Evolutionary conservation across 2,797 vertebrate genomes (phyloP).

Genomic region (Chrysocyon brachyurus): DNA sequence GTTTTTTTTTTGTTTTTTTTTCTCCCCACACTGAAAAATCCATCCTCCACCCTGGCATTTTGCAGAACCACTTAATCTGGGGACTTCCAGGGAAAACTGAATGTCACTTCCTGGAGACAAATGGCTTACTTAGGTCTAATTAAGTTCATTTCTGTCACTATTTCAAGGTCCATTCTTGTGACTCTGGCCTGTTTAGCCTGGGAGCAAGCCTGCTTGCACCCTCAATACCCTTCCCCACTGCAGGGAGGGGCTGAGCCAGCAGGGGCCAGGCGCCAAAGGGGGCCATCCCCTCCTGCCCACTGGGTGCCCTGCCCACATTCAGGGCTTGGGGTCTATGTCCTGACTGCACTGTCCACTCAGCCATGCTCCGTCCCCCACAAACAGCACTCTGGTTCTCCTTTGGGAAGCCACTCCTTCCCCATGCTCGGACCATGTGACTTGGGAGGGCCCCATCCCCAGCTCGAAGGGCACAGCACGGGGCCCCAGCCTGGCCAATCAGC

Average conservation of each 20-base stretch:
- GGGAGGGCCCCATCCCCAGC: neutral
- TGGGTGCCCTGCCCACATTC: rapidly evolving
- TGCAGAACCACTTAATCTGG: conserved; percentile 79
- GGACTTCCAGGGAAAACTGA: conserved; percentile 80
- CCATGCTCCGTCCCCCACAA: neutral
- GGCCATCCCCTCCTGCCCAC: rapidly evolving
- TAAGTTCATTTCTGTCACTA: conserved; percentile 73
- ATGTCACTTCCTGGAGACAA: conserved; percentile 83
- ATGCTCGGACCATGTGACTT: neutral
- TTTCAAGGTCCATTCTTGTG: conserved; percentile 68
- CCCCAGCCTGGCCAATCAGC: neutral
- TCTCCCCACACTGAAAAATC: conserved; percentile 48
- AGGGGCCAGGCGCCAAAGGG: neutral
- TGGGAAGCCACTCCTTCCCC: neutral
- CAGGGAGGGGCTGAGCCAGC: neutral
- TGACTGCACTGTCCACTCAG: neutral
- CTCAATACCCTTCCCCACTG: neutral
- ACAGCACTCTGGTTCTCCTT: neutral
- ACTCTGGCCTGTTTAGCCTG: conserved; percentile 46
- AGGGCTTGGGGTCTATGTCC: neutral
- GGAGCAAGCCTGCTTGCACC: conserved; percentile 20
- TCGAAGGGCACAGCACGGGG: neutral
- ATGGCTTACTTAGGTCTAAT: conserved; percentile 80
- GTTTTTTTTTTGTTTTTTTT: conserved; percentile 57
- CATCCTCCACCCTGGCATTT: conserved; percentile 71